These are phyloP conservation scores for Epinephelus coioides DNA, from an alignment of 2,797 vertebrate genomes.

Conservation along the genomic window DNA sequence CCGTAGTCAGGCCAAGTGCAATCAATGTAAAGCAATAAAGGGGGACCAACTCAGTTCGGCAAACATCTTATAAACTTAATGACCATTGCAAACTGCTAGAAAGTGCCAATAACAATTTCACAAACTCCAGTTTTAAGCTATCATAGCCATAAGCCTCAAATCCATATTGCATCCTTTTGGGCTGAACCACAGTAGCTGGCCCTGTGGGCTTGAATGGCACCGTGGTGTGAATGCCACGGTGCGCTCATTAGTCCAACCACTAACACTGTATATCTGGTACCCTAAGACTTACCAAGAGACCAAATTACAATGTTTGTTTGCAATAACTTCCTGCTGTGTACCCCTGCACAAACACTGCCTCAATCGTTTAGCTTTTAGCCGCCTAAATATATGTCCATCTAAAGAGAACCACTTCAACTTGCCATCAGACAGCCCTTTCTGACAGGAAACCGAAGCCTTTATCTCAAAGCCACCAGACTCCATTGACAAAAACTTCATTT, in stretches of 20 bases:
- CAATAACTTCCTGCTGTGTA: too few relatives aligned
- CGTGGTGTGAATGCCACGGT: background rate
- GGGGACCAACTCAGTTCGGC: background rate
- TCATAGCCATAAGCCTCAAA: too few relatives aligned
- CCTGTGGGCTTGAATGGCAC: background rate
- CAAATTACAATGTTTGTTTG: background rate
- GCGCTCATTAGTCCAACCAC: background rate
- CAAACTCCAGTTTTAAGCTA: background rate
- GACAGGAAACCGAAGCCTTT: too few relatives aligned
- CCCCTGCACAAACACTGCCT: too few relatives aligned
- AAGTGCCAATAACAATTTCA: constrained; percentile 3
- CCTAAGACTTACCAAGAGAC: background rate
- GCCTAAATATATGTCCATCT: too few relatives aligned
- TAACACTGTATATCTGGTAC: background rate
- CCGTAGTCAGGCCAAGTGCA: too few relatives aligned
- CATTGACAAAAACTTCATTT: too few relatives aligned
- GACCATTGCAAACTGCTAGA: background rate
- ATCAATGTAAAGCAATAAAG: constrained; percentile 1
- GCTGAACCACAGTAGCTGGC: background rate
- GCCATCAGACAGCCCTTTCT: too few relatives aligned
- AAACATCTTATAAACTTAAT: background rate
- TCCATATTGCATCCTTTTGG: background rate
- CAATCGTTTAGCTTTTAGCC: too few relatives aligned
- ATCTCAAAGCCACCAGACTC: too few relatives aligned
- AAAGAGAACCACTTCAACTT: too few relatives aligned